Evolutionary conservation across 2,797 vertebrate genomes (phyloP).

Genomic region (Spinibarbus caldwelli): DNA sequence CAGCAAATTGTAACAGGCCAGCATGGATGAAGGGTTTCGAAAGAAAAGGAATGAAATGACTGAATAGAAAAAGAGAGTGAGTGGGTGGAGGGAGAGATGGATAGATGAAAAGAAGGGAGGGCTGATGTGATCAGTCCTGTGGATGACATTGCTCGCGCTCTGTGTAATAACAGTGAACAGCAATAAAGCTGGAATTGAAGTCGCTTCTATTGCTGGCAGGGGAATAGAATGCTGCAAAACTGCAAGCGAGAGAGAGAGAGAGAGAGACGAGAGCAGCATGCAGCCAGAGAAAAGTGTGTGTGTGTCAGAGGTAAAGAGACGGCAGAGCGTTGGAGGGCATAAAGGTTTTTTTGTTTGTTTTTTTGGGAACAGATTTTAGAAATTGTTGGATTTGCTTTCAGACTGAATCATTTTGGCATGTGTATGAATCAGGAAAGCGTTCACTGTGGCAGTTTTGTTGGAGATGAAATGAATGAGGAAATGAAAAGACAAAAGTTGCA

Average conservation of each 20-base stretch:
- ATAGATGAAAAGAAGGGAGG: slow-evolving; percentile 34
- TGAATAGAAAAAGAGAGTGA: neutral
- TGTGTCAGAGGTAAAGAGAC: slow-evolving; percentile 15
- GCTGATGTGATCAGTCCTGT: slow-evolving; percentile 54
- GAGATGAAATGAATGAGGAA: neutral
- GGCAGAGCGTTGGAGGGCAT: slow-evolving; percentile 11
- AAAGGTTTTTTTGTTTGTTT: slow-evolving; percentile 14
- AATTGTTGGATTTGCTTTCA: slow-evolving; percentile 44
- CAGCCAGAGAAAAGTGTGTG: slow-evolving; percentile 38
- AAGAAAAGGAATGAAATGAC: slow-evolving; percentile 8
- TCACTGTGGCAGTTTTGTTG: slow-evolving; percentile 21
- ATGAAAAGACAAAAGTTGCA: slow-evolving; percentile 24
- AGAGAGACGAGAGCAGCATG: slow-evolving; percentile 50
- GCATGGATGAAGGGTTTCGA: neutral
- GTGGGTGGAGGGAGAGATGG: neutral
- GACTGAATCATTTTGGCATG: slow-evolving; percentile 38
- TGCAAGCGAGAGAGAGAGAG: slow-evolving; percentile 35
- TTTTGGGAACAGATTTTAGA: slow-evolving; percentile 27
- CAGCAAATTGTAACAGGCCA: neutral
- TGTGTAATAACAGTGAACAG: slow-evolving; percentile 71
- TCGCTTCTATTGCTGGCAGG: slow-evolving; percentile 66
- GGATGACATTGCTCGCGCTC: slow-evolving; percentile 61
- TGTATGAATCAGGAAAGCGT: slow-evolving; percentile 22
- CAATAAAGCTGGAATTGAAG: slow-evolving; percentile 75
- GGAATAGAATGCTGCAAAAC: slow-evolving; percentile 56